Base-by-base conservation (phyloP, 1,140 invertebrate genomes). In the Chelonus insularis region DNA sequence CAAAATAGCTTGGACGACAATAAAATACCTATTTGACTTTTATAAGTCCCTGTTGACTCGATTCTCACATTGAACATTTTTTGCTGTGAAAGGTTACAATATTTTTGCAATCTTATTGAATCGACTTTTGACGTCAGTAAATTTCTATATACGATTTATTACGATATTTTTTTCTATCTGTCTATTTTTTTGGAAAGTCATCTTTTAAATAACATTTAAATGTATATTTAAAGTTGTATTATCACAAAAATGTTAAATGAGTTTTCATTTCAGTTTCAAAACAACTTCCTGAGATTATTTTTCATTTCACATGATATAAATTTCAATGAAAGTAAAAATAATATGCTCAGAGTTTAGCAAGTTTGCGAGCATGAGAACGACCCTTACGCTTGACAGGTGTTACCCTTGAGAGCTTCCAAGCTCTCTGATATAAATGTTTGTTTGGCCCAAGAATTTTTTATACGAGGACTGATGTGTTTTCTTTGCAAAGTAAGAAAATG, bases 1-100 rank as follows among this genome's bases (percentile, higher is more conserved):
- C 54, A 56, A 62, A 65, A 65, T 62, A 62, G 50, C 32, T 59
- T 52, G 37, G 52, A 43, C 43, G 39, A 60, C 45, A 59, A 58
- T 65, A 65, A 65, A 65, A 65, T 56, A 65, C 60, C 57, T 52
- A 60, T 55, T 51, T 36, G 57, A 65, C 45, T 62, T 65, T 65
- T 62, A 65, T 62, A 57, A 36, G 51, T 18, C 51, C 51, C 45
- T 11, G 41, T 62, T 29, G 50, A 52, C 18, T 7, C 8, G 23
- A 7, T 14, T n/a, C 18, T 39, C 18, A 4, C 14, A 23, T 39
- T 47, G 14, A 51, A 50, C 57, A 59, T 48, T 16, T 37, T 39
- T 59, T 48, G 50, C 14, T 54, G 2, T 1, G 18, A 23, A 32
- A 25, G 3, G 18, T 14, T 18, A 6, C 16, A n/a, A 9, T 20